phyloP scores from a whole-genome alignment of 2,113 vertebrate genomes.

The Hassar affinis region DNA sequence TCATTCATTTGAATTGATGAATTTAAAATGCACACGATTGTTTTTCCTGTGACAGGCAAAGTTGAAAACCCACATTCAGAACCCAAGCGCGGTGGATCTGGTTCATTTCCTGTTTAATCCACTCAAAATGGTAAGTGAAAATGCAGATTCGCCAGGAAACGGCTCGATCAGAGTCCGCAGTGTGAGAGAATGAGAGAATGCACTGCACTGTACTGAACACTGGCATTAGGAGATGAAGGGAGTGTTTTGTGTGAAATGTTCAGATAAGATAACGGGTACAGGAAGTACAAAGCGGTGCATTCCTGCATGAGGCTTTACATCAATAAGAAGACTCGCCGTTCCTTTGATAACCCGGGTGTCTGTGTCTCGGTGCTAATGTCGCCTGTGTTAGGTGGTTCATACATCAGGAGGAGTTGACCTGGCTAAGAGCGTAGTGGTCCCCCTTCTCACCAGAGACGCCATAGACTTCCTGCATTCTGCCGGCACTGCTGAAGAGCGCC shows the following conservation, averaged over 20 bases:
- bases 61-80: slow-evolving; percentile 88
- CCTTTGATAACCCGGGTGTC: neutral
- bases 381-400: slow-evolving; percentile 81
- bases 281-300: no score
- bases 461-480: slow-evolving; percentile 84
- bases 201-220: neutral
- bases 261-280: neutral
- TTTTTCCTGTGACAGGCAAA: slow-evolving; percentile 76
- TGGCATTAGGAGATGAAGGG: neutral
- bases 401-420: slow-evolving; percentile 85
- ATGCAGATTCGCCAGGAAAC: neutral
- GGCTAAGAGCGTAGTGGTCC: slow-evolving; percentile 83
- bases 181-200: no score
- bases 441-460: slow-evolving; percentile 83
- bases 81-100: slow-evolving; percentile 88
- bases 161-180: neutral
- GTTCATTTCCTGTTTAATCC: slow-evolving; percentile 94
- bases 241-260: neutral
- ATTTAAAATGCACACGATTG: neutral
- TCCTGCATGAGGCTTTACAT: neutral
- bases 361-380: neutral
- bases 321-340: neutral
- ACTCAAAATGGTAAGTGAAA: slow-evolving; percentile 82
- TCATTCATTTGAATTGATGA: neutral
- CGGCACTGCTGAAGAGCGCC: slow-evolving; percentile 81